Evolutionary conservation across 2,888 invertebrate genomes (phyloP), one percentile per base, ranked within the genome.

Genomic region (Hemistola chrysoprasaria): DNA sequence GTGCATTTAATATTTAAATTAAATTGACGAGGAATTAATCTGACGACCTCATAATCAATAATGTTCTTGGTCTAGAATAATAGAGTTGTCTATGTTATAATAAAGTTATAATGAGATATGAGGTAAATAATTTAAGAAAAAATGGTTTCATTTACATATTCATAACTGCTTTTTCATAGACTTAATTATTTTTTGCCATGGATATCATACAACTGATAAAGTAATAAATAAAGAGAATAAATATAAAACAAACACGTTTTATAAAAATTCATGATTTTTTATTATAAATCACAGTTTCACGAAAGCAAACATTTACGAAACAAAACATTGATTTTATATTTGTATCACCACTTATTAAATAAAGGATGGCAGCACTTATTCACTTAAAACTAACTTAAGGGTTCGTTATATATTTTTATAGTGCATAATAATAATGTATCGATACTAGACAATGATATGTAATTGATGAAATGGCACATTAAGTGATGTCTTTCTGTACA

Each of bases 201-300:
- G n/a, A n/a, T n/a, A n/a, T n/a, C n/a, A n/a, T n/a, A n/a, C n/a
- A n/a, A n/a, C n/a, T n/a, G n/a, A n/a, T n/a, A n/a, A n/a, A n/a
- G n/a, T n/a, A n/a, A n/a, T n/a, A n/a, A n/a, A n/a, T n/a, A n/a
- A n/a, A n/a, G n/a, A 22, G 10, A 10, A 8, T 6, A 23, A 8
- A 16, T n/a, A 33, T 21, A 11, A 29, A 34, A 8, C 22, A 21
- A 20, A 40, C 4, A 7, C 9, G 2, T 24, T 9, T 6, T 21
- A 7, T 20, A 20, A 11, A 21, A 16, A 11, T 33, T 21, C 28
- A 47, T 8, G 9, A 40, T 22, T 23, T 50, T 47, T 47, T 47
- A 32, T 48, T 10, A 40, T 11, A 40, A 42, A 53, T 50, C 48
- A 48, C 53, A 49, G 53, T 34, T 49, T 28, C 27, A 51, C 45